Evolutionary conservation across 1,140 invertebrate species (phyloP), one percentile per base, ranked within the genome.

Genomic region (Samia ricini): DNA sequence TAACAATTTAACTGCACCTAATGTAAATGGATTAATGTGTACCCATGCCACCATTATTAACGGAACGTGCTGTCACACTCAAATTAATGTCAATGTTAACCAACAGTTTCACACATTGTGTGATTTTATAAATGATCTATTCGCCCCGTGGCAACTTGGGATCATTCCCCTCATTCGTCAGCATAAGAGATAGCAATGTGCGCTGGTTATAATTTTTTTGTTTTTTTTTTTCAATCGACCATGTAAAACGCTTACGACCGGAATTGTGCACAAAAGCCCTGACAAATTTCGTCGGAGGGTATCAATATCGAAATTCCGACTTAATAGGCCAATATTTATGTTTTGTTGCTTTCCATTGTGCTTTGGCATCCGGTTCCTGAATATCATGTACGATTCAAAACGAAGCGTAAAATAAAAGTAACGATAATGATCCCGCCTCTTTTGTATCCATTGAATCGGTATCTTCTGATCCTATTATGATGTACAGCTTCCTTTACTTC

Each of bases 241-340:
- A 76, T 85, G 74, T 81, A 66, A 72, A 79, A 54, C 76, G 76
- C 78, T 83, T 81, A 84, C 75, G 67, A 70, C 72, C 81, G 86
- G 86, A 85, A 81, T 74, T 79, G 59, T 58, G 69, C 66, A 88
- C 83, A 88, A 88, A 79, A 68, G 78, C 72, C 69, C 76, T 80
- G 79, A 85, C 77, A 81, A 80, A 81, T 82, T 79, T 75, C 67
- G 73, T 64, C 68, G 66, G 64, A n/a, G 68, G 72, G 76, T 85
- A 85, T 86, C 83, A 74, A 74, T 88, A 81, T 81, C 85, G 63
- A 64, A 83, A 82, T 84, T 85, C 78, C 82, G 82, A 85, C 36
- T 83, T 88, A 85, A 83, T 86, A 85, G 74, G 64, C 76, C 71
- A 82, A 85, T 88, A 85, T 88, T 88, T 86, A 80, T 79, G 73